Evolutionary conservation across 2,113 vertebrate species (phyloP).

Genomic region (Hyla sarda): DNA sequence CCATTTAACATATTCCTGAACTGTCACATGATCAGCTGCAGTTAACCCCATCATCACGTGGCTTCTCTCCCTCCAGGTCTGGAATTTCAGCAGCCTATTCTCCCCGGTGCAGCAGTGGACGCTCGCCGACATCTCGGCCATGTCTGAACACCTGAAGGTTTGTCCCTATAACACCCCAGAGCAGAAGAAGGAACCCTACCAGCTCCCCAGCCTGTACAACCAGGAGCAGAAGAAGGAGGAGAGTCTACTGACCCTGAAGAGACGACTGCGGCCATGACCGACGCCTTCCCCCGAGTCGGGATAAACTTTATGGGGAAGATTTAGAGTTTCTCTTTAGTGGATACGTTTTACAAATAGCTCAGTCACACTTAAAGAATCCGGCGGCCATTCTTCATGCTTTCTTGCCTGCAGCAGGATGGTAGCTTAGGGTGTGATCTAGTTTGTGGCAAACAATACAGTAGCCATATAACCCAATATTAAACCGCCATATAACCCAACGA

Average conservation of each 20-base stretch:
- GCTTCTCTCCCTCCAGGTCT: conserved; percentile 71
- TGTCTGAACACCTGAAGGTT: conserved; percentile 86
- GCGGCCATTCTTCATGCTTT: too few species aligned
- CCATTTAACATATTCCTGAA: too few species aligned
- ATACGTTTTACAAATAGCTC: too few species aligned
- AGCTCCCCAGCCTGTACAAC: conserved; percentile 78
- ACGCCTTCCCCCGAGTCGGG: not conserved
- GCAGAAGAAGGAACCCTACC: conserved; percentile 76
- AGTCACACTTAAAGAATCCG: too few species aligned
- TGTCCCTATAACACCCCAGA: conserved; percentile 86
- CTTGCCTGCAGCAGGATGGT: too few species aligned
- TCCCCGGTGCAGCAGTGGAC: conserved; percentile 85
- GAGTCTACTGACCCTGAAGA: conserved; percentile 76
- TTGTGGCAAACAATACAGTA: too few species aligned
- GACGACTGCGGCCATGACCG: conserved; percentile 55
- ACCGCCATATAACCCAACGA: too few species aligned
- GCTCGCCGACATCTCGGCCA: conserved; percentile 71
- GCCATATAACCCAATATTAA: too few species aligned
- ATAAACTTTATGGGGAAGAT: not conserved
- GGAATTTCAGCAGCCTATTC: conserved; percentile 93
- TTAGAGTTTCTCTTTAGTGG: too few species aligned
- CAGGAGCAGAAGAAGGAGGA: conserved; percentile 45
- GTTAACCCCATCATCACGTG: not conserved
- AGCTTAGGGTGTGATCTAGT: too few species aligned
- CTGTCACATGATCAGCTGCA: too few species aligned